A percentile compares a stretch with the other conserved stretches of the same genome.
Evolutionary conservation across 1,140 invertebrate genomes (phyloP).

Genomic region (Carcinoscorpius rotundicauda): DNA sequence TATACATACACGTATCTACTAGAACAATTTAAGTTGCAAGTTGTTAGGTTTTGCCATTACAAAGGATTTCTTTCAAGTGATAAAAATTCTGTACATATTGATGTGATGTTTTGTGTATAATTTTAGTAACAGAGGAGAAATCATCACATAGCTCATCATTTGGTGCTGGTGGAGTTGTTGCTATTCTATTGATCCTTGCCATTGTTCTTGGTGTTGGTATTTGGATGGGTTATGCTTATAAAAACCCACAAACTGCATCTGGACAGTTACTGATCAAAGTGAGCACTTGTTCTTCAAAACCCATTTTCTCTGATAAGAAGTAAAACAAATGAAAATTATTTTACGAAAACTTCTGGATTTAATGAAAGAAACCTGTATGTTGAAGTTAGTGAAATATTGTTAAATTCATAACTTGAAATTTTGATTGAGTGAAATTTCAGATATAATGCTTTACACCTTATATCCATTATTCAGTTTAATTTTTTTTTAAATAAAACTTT

Average conservation of each 20-base stretch:
- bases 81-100: no score
- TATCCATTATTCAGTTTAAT: slow-evolving; percentile 3
- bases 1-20: no score
- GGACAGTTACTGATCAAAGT: slow-evolving; percentile 95
- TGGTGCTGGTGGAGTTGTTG: slow-evolving; percentile 17
- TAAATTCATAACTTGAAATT: no score
- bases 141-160: slow-evolving; percentile 2
- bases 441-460: slow-evolving; percentile 2
- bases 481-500: neutral
- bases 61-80: no score
- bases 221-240: slow-evolving; percentile 68
- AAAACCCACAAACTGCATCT: slow-evolving; percentile 84
- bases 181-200: slow-evolving; percentile 21
- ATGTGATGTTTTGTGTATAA: no score
- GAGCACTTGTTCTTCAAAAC: slow-evolving; percentile 27
- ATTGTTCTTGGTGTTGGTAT: slow-evolving; percentile 17
- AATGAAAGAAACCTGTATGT: no score
- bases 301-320: no score
- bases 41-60: no score
- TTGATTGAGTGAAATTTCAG: neutral
- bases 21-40: no score
- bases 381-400: neutral
- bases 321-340: no score
- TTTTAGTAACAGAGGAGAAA: no score
- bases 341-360: no score